These are phyloP conservation scores for Pachypeltis micranthus DNA, from an alignment of 1,140 invertebrate genomes.

Conservation along the genomic window DNA sequence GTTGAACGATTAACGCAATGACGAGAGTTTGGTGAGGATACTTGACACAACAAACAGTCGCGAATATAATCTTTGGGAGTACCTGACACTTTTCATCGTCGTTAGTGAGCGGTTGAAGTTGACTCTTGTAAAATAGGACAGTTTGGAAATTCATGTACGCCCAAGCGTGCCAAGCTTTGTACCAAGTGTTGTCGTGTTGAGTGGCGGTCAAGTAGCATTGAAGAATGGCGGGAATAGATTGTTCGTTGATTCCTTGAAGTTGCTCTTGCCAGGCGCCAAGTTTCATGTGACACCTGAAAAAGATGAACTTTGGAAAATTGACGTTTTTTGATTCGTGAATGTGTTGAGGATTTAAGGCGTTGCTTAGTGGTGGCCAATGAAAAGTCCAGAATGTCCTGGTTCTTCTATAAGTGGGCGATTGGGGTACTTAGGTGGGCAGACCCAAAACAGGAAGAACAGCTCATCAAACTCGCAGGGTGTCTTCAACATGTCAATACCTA, in stretches of 20 bases:
- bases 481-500: too few relatives aligned
- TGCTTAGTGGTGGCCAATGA: too few relatives aligned
- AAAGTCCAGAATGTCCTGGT: too few relatives aligned
- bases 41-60: background rate
- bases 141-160: conserved; percentile 98
- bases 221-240: conserved; percentile 69
- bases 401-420: too few relatives aligned
- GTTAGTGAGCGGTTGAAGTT: conserved; percentile 30
- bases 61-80: background rate
- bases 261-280: conserved; percentile 83
- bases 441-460: too few relatives aligned
- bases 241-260: conserved; percentile 63
- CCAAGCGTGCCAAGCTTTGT: conserved; percentile 96
- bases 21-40: background rate
- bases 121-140: conserved; percentile 78
- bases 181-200: conserved; percentile 75
- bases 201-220: conserved; percentile 79
- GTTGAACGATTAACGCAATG: too few relatives aligned
- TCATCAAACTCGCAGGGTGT: too few relatives aligned
- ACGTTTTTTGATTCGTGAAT: too few relatives aligned
- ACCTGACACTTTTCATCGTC: background rate
- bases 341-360: too few relatives aligned
- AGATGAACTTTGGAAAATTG: too few relatives aligned
- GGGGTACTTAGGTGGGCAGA: too few relatives aligned
- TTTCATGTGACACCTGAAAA: conserved; percentile 67